A percentile compares a stretch with the other conserved stretches of the same genome.
These are phyloP conservation scores for Brenthis ino DNA, from an alignment of 2,888 invertebrate genomes.

Conservation along the genomic window DNA sequence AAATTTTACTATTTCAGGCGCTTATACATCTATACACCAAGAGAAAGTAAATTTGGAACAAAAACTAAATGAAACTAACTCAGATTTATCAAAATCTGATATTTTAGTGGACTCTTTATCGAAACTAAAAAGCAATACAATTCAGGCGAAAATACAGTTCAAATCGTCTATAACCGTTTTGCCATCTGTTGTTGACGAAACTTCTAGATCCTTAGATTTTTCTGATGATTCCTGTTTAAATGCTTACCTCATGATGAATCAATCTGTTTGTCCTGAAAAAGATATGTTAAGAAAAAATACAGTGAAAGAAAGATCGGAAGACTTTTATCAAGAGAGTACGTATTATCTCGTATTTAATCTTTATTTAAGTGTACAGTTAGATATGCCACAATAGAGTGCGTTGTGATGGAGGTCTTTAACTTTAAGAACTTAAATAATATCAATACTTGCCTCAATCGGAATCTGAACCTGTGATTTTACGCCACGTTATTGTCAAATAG, in stretches of 20 bases:
- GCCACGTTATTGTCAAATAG: too few relatives aligned
- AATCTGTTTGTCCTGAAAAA: neutral
- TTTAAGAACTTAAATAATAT: too few relatives aligned
- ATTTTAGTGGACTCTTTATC: slow-evolving; percentile 7
- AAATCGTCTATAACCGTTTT: slow-evolving; percentile 53
- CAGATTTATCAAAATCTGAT: slow-evolving; percentile 18
- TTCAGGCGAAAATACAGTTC: slow-evolving; percentile 44
- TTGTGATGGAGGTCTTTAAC: too few relatives aligned
- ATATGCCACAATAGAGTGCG: too few relatives aligned
- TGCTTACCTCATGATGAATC: neutral
- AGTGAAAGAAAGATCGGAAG: neutral
- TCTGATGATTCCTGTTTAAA: slow-evolving; percentile 31
- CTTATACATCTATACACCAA: slow-evolving; percentile 20
- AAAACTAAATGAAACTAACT: slow-evolving; percentile 1
- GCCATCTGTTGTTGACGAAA: slow-evolving; percentile 50
- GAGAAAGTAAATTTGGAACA: neutral
- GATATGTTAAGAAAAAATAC: neutral
- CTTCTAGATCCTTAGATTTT: slow-evolving; percentile 38
- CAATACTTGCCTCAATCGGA: too few relatives aligned
- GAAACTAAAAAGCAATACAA: slow-evolving; percentile 24
- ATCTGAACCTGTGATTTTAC: too few relatives aligned
- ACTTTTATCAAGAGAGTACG: too few relatives aligned
- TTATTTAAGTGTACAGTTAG: too few relatives aligned
- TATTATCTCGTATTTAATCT: too few relatives aligned
- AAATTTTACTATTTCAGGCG: slow-evolving; percentile 34